Percentiles rank a stretch among this genome's conserved stretches.
Conservation (phyloP, 1,140 invertebrate species). For the Hylyphantes graminicola region DNA sequence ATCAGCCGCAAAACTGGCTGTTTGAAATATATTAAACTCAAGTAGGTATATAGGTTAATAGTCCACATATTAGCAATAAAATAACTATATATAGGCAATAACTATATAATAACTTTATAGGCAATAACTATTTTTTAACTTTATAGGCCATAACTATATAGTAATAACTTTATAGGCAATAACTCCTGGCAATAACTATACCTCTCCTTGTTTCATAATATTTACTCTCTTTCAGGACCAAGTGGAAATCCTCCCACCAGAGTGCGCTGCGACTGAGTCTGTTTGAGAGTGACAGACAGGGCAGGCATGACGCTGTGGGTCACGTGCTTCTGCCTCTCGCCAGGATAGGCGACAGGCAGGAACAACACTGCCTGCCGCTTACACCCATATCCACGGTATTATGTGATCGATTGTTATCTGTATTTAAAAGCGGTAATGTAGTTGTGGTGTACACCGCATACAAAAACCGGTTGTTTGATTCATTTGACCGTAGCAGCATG, state of each 20-base stretch:
- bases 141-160: neutral
- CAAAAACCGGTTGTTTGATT: too few species aligned
- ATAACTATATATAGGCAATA: neutral
- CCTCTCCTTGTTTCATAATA: neutral
- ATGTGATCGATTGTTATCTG: too few species aligned
- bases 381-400: conserved; percentile 50
- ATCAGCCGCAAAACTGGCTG: too few species aligned
- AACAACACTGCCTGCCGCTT: conserved; percentile 27
- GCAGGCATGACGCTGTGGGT: conserved; percentile 55
- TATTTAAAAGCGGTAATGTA: too few species aligned
- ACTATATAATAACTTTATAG: neutral
- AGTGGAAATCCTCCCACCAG: conserved; percentile 25
- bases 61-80: too few species aligned
- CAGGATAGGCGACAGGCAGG: neutral
- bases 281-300: conserved; percentile 53
- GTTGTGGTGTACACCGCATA: too few species aligned
- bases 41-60: too few species aligned
- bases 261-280: conserved; percentile 33
- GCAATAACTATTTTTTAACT: neutral
- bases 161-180: neutral
- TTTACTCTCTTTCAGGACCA: conserved; percentile 13
- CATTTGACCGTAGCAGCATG: too few species aligned
- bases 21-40: too few species aligned
- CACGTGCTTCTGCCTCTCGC: conserved; percentile 46
- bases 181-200: neutral